Percentiles rank a stretch among this genome's conserved stretches.
phyloP scores from a whole-genome alignment of 2,888 invertebrate genomes.

The Drosophila nr. perissopoda region DNA sequence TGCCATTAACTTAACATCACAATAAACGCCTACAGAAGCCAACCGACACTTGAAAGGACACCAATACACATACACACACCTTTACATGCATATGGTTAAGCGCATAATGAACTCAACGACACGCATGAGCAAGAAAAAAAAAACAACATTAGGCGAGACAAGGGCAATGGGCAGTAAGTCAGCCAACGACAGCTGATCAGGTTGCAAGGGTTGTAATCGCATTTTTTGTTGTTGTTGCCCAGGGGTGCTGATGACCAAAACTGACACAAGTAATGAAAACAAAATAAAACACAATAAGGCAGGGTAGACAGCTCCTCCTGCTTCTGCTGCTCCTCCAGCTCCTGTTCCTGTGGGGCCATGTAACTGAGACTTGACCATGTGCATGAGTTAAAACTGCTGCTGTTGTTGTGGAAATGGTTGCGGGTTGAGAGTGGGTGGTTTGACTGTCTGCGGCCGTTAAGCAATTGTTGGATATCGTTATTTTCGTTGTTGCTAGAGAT shows the following conservation, averaged over 20 bases:
- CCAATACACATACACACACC: slow-evolving; percentile 8
- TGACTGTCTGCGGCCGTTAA: slow-evolving; percentile 21
- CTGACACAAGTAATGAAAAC: slow-evolving; percentile 54
- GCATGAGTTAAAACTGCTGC: slow-evolving; percentile 33
- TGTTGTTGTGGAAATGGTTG: slow-evolving; percentile 5
- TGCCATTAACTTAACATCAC: slow-evolving; percentile 60
- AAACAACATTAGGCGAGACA: slow-evolving; percentile 13
- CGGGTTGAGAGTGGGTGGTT: not conserved
- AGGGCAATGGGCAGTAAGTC: slow-evolving; percentile 66
- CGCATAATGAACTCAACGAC: slow-evolving; percentile 72
- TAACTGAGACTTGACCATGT: slow-evolving; percentile 63
- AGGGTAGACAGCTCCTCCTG: slow-evolving; percentile 6
- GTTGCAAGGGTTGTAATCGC: slow-evolving; percentile 67
- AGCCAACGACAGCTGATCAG: slow-evolving; percentile 72
- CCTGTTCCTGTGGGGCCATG: slow-evolving; percentile 30
- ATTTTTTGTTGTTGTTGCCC: slow-evolving; percentile 15
- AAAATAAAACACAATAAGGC: slow-evolving; percentile 45
- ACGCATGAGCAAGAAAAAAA: slow-evolving; percentile 55
- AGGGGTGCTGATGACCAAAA: slow-evolving; percentile 44
- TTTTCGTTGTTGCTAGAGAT: slow-evolving; percentile 17
- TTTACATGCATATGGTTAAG: slow-evolving; percentile 47
- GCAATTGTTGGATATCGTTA: slow-evolving; percentile 22
- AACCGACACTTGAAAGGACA: slow-evolving; percentile 63
- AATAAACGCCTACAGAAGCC: slow-evolving; percentile 65
- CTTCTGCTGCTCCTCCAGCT: slow-evolving; percentile 9